A percentile compares a stretch with the other conserved stretches of the same genome.
Evolutionary conservation across 2,113 vertebrate genomes (phyloP).

Genomic region (Coturnix japonica): DNA sequence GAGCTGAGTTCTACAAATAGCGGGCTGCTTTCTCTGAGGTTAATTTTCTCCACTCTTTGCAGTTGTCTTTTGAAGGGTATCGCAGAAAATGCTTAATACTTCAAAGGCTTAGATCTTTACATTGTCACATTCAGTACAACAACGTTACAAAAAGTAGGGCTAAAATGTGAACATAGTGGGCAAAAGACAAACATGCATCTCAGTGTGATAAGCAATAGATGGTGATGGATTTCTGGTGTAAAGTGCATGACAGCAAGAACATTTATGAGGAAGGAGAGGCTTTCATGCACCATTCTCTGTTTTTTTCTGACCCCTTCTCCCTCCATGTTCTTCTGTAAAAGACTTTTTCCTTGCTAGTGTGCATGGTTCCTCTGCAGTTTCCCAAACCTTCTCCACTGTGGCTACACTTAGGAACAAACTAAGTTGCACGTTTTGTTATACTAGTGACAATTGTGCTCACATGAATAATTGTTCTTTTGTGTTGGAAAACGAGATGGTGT

Average conservation of each 20-base stretch:
- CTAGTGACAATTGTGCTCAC: neutral
- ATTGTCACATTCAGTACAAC: neutral
- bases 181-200: neutral
- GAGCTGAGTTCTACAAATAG: neutral
- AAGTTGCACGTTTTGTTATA: neutral
- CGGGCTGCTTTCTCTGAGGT: neutral
- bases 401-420: neutral
- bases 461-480: neutral
- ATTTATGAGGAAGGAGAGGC: neutral
- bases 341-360: neutral
- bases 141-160: neutral
- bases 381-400: neutral
- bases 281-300: neutral
- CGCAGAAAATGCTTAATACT: neutral
- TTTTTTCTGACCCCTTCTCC: neutral
- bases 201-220: neutral
- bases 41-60: neutral
- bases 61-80: neutral
- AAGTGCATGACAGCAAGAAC: too few species aligned
- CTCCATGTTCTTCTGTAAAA: neutral
- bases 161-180: neutral
- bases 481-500: neutral
- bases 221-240: neutral
- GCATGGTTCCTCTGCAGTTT: neutral
- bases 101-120: neutral